Percentiles rank a stretch among this genome's conserved stretches.
These are phyloP conservation scores for Haemorhous mexicanus DNA, from an alignment of 2,113 vertebrate species.

Conservation along the genomic window DNA sequence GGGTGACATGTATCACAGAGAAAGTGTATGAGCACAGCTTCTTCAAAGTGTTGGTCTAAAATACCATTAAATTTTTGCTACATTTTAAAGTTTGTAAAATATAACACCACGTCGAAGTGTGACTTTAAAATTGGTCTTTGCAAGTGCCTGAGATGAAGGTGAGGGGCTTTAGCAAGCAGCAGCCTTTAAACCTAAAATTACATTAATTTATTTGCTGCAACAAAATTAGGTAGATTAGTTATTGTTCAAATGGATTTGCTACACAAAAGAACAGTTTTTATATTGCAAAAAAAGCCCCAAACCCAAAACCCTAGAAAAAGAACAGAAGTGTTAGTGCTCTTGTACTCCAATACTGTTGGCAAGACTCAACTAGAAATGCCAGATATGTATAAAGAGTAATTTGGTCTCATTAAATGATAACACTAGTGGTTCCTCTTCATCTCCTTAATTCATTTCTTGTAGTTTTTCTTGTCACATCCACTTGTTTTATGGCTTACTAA, in stretches of 20 bases:
- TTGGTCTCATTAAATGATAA: constrained; percentile 85
- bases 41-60: constrained; percentile 46
- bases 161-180: constrained; percentile 51
- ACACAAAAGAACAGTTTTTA: background rate
- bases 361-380: constrained; percentile 64
- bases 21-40: background rate
- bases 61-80: constrained; percentile 59
- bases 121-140: constrained; percentile 67
- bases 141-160: constrained; percentile 61
- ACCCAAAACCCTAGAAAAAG: background rate
- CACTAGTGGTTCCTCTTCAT: constrained; percentile 79
- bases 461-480: constrained; percentile 86
- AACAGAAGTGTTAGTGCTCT: background rate
- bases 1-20: background rate
- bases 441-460: constrained; percentile 95
- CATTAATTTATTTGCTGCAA: constrained; percentile 55
- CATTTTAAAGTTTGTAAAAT: constrained; percentile 61
- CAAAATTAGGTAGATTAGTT: constrained; percentile 46
- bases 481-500: constrained; percentile 98
- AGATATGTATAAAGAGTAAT: constrained; percentile 80
- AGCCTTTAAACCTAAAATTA: constrained; percentile 63
- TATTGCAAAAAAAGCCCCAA: background rate
- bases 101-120: constrained; percentile 60
- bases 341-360: background rate
- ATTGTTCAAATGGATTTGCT: constrained; percentile 4